Evolutionary conservation across 2,797 vertebrate genomes (phyloP).

Genomic region (Sebastes nivosus): DNA sequence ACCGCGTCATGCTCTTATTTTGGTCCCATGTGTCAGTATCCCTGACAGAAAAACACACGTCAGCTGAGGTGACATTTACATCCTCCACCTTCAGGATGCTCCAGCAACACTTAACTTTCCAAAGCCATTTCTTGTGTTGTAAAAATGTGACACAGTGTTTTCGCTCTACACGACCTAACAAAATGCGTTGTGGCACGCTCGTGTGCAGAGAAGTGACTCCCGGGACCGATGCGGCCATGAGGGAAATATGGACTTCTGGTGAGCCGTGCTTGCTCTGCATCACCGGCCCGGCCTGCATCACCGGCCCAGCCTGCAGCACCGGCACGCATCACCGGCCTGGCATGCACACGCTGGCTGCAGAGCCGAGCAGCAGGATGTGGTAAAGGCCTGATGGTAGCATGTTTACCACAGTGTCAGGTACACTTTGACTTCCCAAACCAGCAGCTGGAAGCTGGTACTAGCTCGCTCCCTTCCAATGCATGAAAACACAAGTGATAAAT

Average conservation of each 20-base stretch:
- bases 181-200: constrained; percentile 52
- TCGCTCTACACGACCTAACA: constrained; percentile 43
- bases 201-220: constrained; percentile 44
- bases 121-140: constrained; percentile 31
- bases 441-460: constrained; percentile 21
- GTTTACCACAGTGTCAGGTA: constrained; percentile 44
- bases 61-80: constrained; percentile 48
- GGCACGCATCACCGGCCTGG: background rate
- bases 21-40: constrained; percentile 52
- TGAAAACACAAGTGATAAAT: constrained; percentile 19
- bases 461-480: background rate
- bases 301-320: too few species aligned
- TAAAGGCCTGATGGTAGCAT: constrained; percentile 43
- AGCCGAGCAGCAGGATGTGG: constrained; percentile 57
- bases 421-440: constrained; percentile 24
- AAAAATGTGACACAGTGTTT: constrained; percentile 60
- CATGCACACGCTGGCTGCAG: constrained; percentile 26
- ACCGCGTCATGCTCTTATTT: constrained; percentile 28
- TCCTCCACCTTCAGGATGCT: constrained; percentile 45
- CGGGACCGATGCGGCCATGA: constrained; percentile 41
- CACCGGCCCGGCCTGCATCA: constrained; percentile 3
- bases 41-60: constrained; percentile 49
- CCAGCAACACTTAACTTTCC: constrained; percentile 29
- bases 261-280: constrained; percentile 45
- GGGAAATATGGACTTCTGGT: constrained; percentile 50